Percentiles rank a stretch among this genome's conserved stretches.
Evolutionary conservation across 2,888 invertebrate species (phyloP).

Genomic region (Myathropa florea): DNA sequence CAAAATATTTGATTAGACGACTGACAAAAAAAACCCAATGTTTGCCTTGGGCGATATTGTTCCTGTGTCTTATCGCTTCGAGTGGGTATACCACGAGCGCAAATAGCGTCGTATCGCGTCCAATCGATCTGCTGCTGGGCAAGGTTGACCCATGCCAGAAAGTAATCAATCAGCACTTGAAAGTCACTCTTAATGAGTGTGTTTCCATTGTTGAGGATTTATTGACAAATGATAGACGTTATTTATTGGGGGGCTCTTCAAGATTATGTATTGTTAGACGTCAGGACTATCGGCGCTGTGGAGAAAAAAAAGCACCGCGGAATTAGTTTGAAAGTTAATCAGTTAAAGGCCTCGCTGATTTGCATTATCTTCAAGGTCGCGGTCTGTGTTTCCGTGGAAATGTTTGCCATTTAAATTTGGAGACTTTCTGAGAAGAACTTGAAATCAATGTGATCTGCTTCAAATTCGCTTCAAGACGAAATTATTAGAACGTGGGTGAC

Average conservation of each 20-base stretch:
- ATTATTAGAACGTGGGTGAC: background rate
- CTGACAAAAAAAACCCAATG: background rate
- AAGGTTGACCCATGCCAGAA: slow-evolving; percentile 31
- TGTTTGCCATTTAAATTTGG: background rate
- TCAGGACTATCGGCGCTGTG: background rate
- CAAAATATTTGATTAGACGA: slow-evolving; percentile 24
- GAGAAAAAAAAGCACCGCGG: background rate
- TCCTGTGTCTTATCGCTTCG: slow-evolving; percentile 36
- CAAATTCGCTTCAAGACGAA: background rate
- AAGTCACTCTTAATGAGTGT: slow-evolving; percentile 34
- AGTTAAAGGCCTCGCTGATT: background rate
- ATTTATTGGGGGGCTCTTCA: slow-evolving; percentile 16
- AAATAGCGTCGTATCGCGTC: slow-evolving; percentile 27
- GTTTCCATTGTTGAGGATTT: slow-evolving; percentile 35
- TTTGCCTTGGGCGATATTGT: slow-evolving; percentile 23
- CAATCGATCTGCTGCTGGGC: slow-evolving; percentile 43
- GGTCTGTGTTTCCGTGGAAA: background rate
- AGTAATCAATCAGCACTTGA: slow-evolving; percentile 59
- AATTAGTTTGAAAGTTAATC: background rate
- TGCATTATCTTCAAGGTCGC: background rate
- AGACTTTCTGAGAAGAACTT: background rate
- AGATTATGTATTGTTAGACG: slow-evolving; percentile 10
- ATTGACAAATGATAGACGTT: slow-evolving; percentile 45
- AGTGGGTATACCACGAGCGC: slow-evolving; percentile 22
- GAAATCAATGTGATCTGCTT: background rate